phyloP scores from a whole-genome alignment of 2,888 invertebrate genomes.

The Ramazzottius varieornatus region DNA sequence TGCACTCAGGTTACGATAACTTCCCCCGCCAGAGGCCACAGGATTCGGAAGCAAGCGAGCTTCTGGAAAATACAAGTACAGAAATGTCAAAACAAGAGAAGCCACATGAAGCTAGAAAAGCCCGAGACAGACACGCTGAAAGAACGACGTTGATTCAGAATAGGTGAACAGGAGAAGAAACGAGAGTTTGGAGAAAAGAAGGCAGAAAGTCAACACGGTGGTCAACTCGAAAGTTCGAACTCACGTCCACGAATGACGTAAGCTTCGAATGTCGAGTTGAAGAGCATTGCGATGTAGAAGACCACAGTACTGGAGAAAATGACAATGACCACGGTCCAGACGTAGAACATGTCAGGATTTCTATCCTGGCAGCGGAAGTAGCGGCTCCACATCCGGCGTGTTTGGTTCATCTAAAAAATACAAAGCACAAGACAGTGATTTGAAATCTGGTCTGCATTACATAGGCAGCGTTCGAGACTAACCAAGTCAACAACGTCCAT shows the following conservation, averaged over 20 bases:
- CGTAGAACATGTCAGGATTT: background rate
- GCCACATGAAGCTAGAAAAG: no score
- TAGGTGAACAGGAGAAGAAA: background rate
- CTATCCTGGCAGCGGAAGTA: background rate
- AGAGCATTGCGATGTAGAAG: slow-evolving; percentile 1
- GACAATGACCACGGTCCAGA: background rate
- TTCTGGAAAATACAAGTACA: no score
- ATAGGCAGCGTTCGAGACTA: background rate
- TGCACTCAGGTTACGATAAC: no score
- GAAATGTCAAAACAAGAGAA: no score
- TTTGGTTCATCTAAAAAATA: background rate
- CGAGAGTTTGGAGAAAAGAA: background rate
- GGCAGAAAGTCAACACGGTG: background rate
- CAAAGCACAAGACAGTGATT: no score
- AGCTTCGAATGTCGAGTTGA: background rate
- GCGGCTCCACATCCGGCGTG: background rate
- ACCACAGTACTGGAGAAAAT: background rate
- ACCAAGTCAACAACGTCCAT: slow-evolving; percentile 2
- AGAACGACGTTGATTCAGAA: no score
- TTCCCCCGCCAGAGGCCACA: no score
- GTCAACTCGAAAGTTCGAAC: background rate
- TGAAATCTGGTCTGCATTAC: no score
- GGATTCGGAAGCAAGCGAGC: no score
- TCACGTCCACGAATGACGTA: background rate
- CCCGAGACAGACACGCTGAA: no score